Conservation (phyloP, 2,888 invertebrate species). For the Globia sparganii region DNA sequence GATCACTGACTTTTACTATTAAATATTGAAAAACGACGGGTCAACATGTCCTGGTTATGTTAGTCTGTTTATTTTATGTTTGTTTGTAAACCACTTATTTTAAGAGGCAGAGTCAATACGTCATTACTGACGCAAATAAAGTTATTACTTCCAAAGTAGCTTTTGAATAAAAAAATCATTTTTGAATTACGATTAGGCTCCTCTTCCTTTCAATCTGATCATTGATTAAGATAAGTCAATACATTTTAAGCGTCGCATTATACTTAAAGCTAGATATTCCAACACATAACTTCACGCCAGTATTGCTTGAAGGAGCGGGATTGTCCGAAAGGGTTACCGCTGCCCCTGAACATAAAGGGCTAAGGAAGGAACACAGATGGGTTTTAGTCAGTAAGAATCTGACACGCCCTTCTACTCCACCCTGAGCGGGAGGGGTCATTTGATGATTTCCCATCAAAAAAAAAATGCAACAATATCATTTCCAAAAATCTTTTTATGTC, state of each 20-base stretch:
- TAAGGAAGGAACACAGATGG: too few species aligned
- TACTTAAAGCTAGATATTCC: neutral
- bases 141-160: slow-evolving; percentile 8
- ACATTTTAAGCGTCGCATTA: neutral
- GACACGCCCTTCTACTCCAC: too few species aligned
- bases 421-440: too few species aligned
- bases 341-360: too few species aligned
- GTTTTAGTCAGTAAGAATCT: too few species aligned
- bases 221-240: neutral
- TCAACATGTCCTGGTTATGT: slow-evolving; percentile 28
- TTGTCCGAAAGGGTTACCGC: too few species aligned
- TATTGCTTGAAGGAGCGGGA: fast-evolving
- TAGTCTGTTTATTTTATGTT: slow-evolving; percentile 38
- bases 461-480: too few species aligned
- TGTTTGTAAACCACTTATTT: slow-evolving; percentile 41
- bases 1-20: slow-evolving; percentile 28
- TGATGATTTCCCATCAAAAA: too few species aligned
- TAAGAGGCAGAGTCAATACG: slow-evolving; percentile 35
- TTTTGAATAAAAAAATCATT: slow-evolving; percentile 15
- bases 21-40: slow-evolving; percentile 43
- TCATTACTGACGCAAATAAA: slow-evolving; percentile 41
- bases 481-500: neutral
- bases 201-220: neutral
- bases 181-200: slow-evolving; percentile 15
- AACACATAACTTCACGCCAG: neutral